A percentile compares a stretch with the other conserved stretches of the same genome.
These are phyloP conservation scores for Colostygia pectinataria DNA, from an alignment of 2,888 invertebrate genomes.

Conservation along the genomic window DNA sequence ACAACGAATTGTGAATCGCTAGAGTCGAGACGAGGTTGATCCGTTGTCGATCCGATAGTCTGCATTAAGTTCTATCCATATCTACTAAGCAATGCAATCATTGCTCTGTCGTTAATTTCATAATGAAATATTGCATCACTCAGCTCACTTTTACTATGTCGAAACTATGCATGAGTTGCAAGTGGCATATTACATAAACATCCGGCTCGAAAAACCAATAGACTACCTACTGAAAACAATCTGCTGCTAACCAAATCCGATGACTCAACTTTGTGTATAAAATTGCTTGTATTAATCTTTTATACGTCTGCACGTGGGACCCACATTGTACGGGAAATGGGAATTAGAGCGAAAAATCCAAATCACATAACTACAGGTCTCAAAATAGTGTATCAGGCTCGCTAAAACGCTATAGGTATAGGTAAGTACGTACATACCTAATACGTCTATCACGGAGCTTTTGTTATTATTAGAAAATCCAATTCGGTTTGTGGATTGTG, in stretches of 20 bases:
- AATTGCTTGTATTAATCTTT: constrained; percentile 20
- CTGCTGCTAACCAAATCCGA: constrained; percentile 36
- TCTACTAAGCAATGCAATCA: too few species aligned
- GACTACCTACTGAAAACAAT: constrained; percentile 42
- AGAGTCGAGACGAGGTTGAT: too few species aligned
- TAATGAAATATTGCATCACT: constrained; percentile 57
- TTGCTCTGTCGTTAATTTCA: neutral
- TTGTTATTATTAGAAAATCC: neutral
- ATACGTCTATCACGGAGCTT: constrained; percentile 12
- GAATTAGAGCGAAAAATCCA: constrained; percentile 18
- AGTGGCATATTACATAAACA: constrained; percentile 64
- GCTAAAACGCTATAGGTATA: constrained; percentile 2
- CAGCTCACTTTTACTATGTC: constrained; percentile 75
- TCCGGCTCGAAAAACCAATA: constrained; percentile 61
- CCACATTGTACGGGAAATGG: constrained; percentile 15
- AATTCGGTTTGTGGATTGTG: neutral
- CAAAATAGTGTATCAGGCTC: constrained; percentile 22
- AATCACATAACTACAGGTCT: constrained; percentile 27
- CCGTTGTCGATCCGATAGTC: too few species aligned
- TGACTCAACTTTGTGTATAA: constrained; percentile 30
- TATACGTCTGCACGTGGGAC: constrained; percentile 28
- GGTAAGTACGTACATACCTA: too few species aligned
- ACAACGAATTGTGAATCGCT: too few species aligned
- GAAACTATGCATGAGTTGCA: constrained; percentile 73
- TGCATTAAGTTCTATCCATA: too few species aligned